A percentile compares a stretch with the other conserved stretches of the same genome.
These are phyloP conservation scores for Petaurus breviceps DNA, from an alignment of 2,113 vertebrate genomes.

Conservation along the genomic window DNA sequence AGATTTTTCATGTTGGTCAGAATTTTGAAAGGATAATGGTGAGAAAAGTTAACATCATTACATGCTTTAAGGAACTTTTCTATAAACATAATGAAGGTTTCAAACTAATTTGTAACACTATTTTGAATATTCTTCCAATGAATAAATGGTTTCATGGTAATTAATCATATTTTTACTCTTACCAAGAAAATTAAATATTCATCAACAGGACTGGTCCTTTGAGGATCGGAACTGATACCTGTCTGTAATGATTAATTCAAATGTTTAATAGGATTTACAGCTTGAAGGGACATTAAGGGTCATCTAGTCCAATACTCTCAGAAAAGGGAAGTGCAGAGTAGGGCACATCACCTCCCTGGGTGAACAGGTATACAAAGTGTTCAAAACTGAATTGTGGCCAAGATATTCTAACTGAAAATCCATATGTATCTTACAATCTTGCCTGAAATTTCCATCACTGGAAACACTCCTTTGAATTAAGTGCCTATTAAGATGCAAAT, in stretches of 20 bases:
- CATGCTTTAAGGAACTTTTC: conserved; percentile 20
- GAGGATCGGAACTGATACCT: conserved; percentile 12
- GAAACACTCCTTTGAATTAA: conserved; percentile 9
- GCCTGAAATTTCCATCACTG: neutral
- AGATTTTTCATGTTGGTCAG: conserved; percentile 21
- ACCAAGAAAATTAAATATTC: conserved; percentile 47
- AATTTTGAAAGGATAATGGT: neutral
- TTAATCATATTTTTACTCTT: neutral
- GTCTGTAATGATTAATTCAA: neutral
- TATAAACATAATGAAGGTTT: conserved; percentile 20
- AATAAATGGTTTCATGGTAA: neutral
- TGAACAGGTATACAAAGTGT: no score
- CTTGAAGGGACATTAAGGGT: neutral
- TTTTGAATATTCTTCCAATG: neutral
- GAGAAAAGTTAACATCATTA: conserved; percentile 38
- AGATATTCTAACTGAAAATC: neutral
- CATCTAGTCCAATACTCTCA: neutral
- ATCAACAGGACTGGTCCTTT: conserved; percentile 12
- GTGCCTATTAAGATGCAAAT: neutral
- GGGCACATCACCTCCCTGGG: no score
- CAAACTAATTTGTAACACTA: conserved; percentile 8
- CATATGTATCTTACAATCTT: neutral
- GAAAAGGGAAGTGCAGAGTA: neutral
- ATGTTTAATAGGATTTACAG: no score
- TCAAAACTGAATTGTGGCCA: no score